Conservation (phyloP, 2,888 invertebrate genomes). For the Hydrotaea cyrtoneurina region DNA sequence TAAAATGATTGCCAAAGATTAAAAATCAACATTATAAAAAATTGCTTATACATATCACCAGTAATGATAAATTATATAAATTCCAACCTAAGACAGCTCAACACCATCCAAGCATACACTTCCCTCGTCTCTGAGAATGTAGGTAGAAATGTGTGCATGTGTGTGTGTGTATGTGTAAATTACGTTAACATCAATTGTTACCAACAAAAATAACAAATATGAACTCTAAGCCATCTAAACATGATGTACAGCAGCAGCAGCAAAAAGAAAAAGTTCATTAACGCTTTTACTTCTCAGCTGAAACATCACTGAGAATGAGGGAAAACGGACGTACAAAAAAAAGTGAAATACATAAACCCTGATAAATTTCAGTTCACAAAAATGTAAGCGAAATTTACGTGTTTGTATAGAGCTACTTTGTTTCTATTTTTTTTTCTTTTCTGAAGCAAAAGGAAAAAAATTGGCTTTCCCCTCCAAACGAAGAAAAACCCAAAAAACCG, state of each 20-base stretch:
- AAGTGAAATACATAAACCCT: constrained; percentile 9
- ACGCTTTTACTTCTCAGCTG: constrained; percentile 45
- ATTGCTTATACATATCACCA: constrained; percentile 70
- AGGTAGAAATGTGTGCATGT: no score
- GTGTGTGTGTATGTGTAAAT: neutral
- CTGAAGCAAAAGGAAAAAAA: neutral
- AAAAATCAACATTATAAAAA: constrained; percentile 78
- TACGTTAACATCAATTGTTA: constrained; percentile 51
- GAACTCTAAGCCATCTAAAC: constrained; percentile 52
- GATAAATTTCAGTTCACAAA: constrained; percentile 21
- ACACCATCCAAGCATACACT: constrained; percentile 2
- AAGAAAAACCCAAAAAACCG: neutral
- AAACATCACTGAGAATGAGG: neutral
- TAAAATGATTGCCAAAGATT: constrained; percentile 77
- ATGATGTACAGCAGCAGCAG: constrained; percentile 7
- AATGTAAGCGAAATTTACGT: constrained; percentile 5
- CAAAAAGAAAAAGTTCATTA: constrained; percentile 69
- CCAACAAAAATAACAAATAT: constrained; percentile 33
- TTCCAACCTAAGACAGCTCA: constrained; percentile 71
- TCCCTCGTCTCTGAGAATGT: no score
- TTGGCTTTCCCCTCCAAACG: neutral
- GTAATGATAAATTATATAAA: constrained; percentile 76
- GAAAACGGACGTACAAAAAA: neutral
- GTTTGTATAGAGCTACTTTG: neutral
- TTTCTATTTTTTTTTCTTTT: neutral